phyloP scores from a whole-genome alignment of 1,140 invertebrate genomes.

The Nasonia longicornis region DNA sequence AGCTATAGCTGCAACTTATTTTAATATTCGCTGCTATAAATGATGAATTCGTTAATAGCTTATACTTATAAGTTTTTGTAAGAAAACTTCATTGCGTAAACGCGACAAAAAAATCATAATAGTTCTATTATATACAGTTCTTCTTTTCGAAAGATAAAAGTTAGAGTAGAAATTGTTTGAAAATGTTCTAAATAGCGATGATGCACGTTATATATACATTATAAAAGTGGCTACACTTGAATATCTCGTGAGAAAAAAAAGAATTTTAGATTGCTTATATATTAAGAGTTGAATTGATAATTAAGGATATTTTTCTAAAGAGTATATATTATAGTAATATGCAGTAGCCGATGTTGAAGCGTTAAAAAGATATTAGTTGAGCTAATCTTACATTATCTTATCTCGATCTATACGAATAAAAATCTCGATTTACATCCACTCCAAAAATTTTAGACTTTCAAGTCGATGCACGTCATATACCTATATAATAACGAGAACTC shows the following conservation, averaged over 20 bases:
- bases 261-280: not conserved
- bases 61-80: constrained; percentile 13
- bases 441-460: constrained; percentile 38
- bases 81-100: not conserved
- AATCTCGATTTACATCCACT: constrained; percentile 10
- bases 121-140: not conserved
- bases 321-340: not conserved
- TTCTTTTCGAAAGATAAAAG: not conserved
- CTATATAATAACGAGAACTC: constrained; percentile 21
- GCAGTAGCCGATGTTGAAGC: not conserved
- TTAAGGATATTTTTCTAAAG: constrained; percentile 35
- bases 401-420: not conserved
- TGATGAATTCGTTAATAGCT: not conserved
- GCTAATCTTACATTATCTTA: not conserved
- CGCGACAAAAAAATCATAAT: no score
- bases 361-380: not conserved
- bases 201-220: not conserved
- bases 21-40: not conserved
- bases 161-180: constrained; percentile 18
- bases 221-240: not conserved
- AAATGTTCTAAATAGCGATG: not conserved
- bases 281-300: constrained; percentile 16
- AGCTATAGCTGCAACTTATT: not conserved
- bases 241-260: not conserved
- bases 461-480: constrained; percentile 34